phyloP scores from a whole-genome alignment of 2,888 invertebrate genomes.

The Cetonia aurata region DNA sequence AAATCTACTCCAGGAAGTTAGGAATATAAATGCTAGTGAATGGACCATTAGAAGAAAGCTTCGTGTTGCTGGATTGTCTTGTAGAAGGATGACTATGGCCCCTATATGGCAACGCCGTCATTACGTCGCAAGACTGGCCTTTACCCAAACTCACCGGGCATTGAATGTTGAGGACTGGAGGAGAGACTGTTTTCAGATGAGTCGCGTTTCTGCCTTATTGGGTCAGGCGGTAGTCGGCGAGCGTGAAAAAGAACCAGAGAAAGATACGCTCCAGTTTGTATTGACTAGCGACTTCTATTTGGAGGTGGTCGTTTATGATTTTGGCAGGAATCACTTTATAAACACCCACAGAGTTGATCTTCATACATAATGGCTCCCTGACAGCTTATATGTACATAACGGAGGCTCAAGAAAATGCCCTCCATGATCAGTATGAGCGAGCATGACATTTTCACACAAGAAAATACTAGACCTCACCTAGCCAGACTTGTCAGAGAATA shows the following conservation, averaged over 20 bases:
- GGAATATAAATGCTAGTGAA: conserved; percentile 48
- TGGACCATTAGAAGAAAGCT: conserved; percentile 48
- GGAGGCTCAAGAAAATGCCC: background rate
- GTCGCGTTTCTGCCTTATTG: conserved; percentile 46
- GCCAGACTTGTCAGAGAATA: too few species aligned
- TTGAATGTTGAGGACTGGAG: conserved; percentile 48
- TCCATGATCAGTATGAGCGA: background rate
- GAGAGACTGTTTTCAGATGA: conserved; percentile 47
- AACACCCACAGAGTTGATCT: background rate
- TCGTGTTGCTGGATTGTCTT: conserved; percentile 36
- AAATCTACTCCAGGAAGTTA: conserved; percentile 47
- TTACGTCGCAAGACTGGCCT: conserved; percentile 46
- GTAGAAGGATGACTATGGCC: conserved; percentile 48
- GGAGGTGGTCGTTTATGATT: conserved; percentile 44
- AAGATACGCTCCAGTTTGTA: background rate
- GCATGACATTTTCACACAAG: too few species aligned
- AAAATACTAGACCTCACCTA: too few species aligned
- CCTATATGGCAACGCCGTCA: conserved; percentile 45
- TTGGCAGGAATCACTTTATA: conserved; percentile 30
- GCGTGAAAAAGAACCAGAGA: conserved; percentile 44
- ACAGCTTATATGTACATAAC: background rate
- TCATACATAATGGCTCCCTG: background rate
- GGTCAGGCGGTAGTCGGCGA: conserved; percentile 41
- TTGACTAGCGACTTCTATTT: conserved; percentile 46
- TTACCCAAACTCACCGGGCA: conserved; percentile 38